These are phyloP conservation scores for Melikaiella ostensackeni DNA, from an alignment of 2,888 invertebrate genomes.

Conservation along the genomic window DNA sequence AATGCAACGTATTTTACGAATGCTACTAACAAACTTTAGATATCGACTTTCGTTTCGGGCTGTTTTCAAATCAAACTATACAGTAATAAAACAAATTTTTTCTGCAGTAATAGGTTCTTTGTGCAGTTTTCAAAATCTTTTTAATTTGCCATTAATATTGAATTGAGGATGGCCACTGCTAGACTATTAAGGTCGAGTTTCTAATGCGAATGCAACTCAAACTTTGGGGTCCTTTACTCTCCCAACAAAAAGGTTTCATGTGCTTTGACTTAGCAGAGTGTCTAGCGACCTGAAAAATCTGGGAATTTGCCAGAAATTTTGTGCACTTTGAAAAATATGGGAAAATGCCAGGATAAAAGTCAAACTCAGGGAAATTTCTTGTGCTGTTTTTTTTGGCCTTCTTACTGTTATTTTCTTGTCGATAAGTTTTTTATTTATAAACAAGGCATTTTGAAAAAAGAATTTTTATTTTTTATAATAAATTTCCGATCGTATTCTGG, in stretches of 20 bases:
- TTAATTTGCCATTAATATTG: background rate
- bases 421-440: too few relatives aligned
- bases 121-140: background rate
- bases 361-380: too few relatives aligned
- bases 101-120: background rate
- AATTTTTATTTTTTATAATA: too few relatives aligned
- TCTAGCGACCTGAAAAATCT: too few relatives aligned
- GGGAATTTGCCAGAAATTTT: too few relatives aligned
- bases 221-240: conserved; percentile 30
- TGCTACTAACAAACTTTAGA: conserved; percentile 6
- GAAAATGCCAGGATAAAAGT: too few relatives aligned
- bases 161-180: background rate
- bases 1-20: conserved; percentile 40
- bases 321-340: too few relatives aligned
- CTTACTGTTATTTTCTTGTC: too few relatives aligned
- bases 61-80: background rate
- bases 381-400: too few relatives aligned
- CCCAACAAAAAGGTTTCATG: background rate
- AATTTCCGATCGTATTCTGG: too few relatives aligned
- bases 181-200: background rate
- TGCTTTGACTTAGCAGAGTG: too few relatives aligned
- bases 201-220: background rate
- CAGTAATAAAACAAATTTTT: background rate
- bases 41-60: background rate
- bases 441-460: too few relatives aligned